Evolutionary conservation across 2,888 invertebrate species (phyloP).

Genomic region (Sphaerophoria taeniata): DNA sequence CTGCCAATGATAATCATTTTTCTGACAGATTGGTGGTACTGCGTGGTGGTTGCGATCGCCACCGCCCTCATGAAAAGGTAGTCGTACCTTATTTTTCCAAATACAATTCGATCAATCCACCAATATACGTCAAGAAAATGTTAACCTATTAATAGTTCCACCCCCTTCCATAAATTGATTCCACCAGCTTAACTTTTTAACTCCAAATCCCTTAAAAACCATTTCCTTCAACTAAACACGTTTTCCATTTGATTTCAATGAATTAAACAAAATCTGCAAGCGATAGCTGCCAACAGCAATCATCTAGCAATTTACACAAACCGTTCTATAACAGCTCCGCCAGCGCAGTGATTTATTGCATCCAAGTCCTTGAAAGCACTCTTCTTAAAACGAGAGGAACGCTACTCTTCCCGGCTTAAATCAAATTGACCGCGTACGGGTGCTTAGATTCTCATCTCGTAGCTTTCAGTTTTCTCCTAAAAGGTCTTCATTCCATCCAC

Average conservation of each 20-base stretch:
- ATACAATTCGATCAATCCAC: too few relatives aligned
- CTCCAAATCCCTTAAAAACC: too few relatives aligned
- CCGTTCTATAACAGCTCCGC: not conserved
- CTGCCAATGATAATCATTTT: too few relatives aligned
- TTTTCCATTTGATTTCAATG: constrained; percentile 42
- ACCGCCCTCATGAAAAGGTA: too few relatives aligned
- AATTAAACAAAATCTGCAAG: constrained; percentile 63
- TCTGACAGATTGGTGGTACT: too few relatives aligned
- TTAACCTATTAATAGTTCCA: too few relatives aligned
- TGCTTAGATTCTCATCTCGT: constrained; percentile 49
- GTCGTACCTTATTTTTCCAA: too few relatives aligned
- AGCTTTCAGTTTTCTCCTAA: constrained; percentile 24
- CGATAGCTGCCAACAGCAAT: constrained; percentile 57
- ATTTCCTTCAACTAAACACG: not conserved
- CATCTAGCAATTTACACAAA: constrained; percentile 48
- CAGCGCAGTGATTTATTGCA: constrained; percentile 48
- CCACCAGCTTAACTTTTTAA: too few relatives aligned
- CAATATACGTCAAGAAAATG: too few relatives aligned
- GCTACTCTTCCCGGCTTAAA: not conserved
- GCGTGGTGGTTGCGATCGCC: too few relatives aligned
- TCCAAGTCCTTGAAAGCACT: constrained; percentile 29
- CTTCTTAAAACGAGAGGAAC: not conserved
- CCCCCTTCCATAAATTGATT: too few relatives aligned
- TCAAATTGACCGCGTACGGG: constrained; percentile 31
- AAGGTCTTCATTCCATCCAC: not conserved